Percentiles rank a stretch among this genome's conserved stretches.
phyloP scores from a whole-genome alignment of 2,888 invertebrate species.

The Scrobipalpa atriplicella region DNA sequence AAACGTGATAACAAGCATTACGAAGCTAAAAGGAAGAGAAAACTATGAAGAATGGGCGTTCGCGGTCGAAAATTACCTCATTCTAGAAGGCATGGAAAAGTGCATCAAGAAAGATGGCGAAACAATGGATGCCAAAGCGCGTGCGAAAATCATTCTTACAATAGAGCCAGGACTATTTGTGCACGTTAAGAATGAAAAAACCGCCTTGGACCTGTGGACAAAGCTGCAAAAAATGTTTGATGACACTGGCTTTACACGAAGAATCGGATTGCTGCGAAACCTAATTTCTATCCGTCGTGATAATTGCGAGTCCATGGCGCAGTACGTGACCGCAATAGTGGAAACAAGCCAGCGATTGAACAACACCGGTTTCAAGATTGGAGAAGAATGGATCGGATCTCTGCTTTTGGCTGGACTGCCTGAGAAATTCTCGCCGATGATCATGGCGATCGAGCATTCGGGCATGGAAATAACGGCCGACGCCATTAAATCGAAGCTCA shows the following conservation, averaged over 20 bases:
- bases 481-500: conserved; percentile 37
- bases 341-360: conserved; percentile 4
- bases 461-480: conserved; percentile 34
- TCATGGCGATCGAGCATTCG: conserved; percentile 38
- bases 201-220: conserved; percentile 26
- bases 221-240: no score
- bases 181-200: conserved; percentile 32
- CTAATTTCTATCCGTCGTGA: conserved; percentile 6
- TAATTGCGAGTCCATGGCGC: conserved; percentile 9
- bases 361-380: background rate
- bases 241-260: conserved; percentile 6
- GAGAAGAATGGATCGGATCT: conserved; percentile 14
- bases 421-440: conserved; percentile 34
- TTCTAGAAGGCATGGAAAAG: conserved; percentile 33
- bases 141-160: conserved; percentile 33
- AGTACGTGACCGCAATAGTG: conserved; percentile 1
- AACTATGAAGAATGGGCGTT: conserved; percentile 39
- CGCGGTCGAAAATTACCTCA: conserved; percentile 37
- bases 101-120: conserved; percentile 15
- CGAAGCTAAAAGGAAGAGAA: conserved; percentile 36
- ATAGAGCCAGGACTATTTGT: conserved; percentile 33
- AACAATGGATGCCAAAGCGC: conserved; percentile 24
- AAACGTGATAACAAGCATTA: conserved; percentile 32
- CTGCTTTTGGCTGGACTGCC: conserved; percentile 33
- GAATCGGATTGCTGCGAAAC: conserved; percentile 1